Conservation (phyloP, 53 echinoderm and acorn worm genomes). For the Pentamera pediparva region DNA sequence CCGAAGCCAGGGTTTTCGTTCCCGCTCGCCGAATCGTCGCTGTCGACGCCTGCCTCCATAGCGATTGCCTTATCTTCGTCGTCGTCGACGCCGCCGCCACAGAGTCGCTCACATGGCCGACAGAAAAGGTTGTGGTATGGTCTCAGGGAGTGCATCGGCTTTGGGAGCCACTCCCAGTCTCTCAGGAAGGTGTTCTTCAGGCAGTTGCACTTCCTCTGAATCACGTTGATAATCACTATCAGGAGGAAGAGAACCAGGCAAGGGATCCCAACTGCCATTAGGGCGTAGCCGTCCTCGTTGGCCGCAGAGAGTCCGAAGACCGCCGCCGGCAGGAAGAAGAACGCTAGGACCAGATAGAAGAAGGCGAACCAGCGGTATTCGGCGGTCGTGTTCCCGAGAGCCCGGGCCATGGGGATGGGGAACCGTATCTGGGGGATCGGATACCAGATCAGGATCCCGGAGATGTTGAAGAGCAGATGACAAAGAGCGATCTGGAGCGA, state of each 20-base stretch:
- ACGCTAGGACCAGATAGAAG: conserved; percentile 72
- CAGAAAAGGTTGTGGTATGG: not conserved
- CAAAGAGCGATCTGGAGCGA: conserved; percentile 86
- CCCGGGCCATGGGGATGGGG: conserved; percentile 64
- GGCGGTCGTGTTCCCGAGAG: conserved; percentile 84
- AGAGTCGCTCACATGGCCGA: not conserved
- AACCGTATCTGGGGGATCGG: conserved; percentile 83
- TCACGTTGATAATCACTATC: conserved; percentile 50
- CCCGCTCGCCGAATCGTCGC: no score
- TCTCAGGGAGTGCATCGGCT: conserved; percentile 61
- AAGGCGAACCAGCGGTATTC: conserved; percentile 96
- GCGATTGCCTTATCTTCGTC: not conserved
- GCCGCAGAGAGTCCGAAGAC: conserved; percentile 70
- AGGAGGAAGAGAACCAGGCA: conserved; percentile 41
- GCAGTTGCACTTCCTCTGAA: conserved; percentile 54
- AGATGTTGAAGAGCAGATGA: conserved; percentile 92
- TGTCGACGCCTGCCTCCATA: not conserved
- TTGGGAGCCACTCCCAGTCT: conserved; percentile 69
- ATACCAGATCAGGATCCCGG: conserved; percentile 82
- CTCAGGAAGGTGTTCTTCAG: conserved; percentile 28
- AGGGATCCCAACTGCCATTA: conserved; percentile 47
- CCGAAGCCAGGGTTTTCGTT: no score
- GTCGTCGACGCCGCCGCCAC: not conserved
- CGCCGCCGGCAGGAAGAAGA: conserved; percentile 53
- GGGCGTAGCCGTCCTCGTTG: conserved; percentile 38